Evolutionary conservation across 2,888 invertebrate genomes (phyloP), one percentile per base, ranked within the genome.

Genomic region (Papilio elwesi): DNA sequence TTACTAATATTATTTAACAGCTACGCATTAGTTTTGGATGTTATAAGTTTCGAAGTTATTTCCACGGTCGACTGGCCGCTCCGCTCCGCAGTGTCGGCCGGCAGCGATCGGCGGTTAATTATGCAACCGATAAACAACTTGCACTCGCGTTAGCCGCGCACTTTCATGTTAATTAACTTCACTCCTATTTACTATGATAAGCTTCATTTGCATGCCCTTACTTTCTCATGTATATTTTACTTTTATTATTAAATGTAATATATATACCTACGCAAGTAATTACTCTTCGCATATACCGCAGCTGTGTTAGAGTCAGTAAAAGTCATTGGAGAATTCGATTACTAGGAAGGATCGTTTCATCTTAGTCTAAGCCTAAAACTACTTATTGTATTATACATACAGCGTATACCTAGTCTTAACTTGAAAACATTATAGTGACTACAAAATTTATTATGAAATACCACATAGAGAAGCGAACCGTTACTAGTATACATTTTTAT

Each of bases 61-160:
- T 74, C 77, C 67, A 75, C 71, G 76, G 76, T 76, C 76, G 67
- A 67, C 74, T 74, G 75, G 75, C 70, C 26, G 26, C 26, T n/a
- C 43, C 7, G 43, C 43, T 43, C 43, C 43, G 78, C 78, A 75
- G 78, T 77, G 59, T 75, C 72, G 64, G 38, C 38, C 55, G 74
- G 74, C 76, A 76, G 65, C 76, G 74, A 73, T 76, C 52, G 78
- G 77, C 73, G 81, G 81, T 86, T 87, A 87, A 89, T 87, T 87
- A 88, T 85, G 83, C 84, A 83, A 79, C 79, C 79, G 84, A 86
- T 87, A 85, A 86, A 84, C 83, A 82, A 84, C 80, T 82, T 65
- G 69, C 80, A 76, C 74, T 79, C 74, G 76, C 77, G 73, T 77
- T 75, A 78, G 78, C 81, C 80, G 78, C 81, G 79, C 80, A 78